Evolutionary conservation across 2,797 vertebrate species (phyloP), one percentile per base, ranked within the genome.

Genomic region (Pseudochaenichthys georgianus): DNA sequence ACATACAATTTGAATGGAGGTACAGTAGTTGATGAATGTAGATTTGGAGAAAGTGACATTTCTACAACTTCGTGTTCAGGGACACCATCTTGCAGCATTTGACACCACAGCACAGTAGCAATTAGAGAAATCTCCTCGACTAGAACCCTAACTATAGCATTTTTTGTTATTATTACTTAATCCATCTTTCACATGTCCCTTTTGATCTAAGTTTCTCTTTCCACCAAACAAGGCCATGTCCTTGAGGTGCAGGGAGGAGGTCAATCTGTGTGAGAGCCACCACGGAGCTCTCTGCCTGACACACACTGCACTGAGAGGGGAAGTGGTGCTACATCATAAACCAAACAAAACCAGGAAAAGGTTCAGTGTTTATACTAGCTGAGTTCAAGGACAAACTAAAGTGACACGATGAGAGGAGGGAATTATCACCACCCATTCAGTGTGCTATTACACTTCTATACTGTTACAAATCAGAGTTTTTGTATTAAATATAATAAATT

Each of bases 271-370:
- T 9, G 55, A 71, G 81, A 88, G 81, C 89, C 89, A 91, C 89
- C 91, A 93, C 67, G 82, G 69, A 81, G 88, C 74, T 54, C 64
- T 41, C 52, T 15, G 73, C 55, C 52, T 57, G 76, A 79, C 10
- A 45, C 69, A 48, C 52, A 41, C 23, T 69, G 77, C 34, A 11
- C 63, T 1, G 52, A 75, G 77, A 77, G 71, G 87, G 84, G 84
- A 91, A 85, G 80, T 71, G 81, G 72, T 64, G 23, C 80, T 83
- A 21, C 80, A 87, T 75, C 65, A 72, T 57, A 78, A 90, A 76
- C 86, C 80, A 88, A 90, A 92, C 88, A 88, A 87, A 92, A 82
- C 77, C 83, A 88, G 89, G 87, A 88, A 88, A 82, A 76, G n/a
- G 62, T 61, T 70, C 47, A 46, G 17, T 91, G 84, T 91, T 92